Evolutionary conservation across 2,797 vertebrate genomes (phyloP).

Genomic region (Gymnothorax reevesii): DNA sequence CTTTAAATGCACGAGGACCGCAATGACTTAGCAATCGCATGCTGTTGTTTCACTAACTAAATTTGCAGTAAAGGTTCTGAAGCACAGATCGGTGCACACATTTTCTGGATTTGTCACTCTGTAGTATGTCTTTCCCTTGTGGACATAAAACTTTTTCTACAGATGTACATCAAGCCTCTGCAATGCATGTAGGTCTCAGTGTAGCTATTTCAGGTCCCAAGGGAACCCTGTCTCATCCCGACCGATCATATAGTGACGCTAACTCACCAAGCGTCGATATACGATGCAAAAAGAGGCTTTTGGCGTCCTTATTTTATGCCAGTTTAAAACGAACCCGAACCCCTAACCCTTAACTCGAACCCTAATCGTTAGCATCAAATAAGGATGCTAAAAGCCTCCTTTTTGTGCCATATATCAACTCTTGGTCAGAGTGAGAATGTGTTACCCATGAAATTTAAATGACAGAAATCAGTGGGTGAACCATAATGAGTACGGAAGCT

Average conservation of each 20-base stretch:
- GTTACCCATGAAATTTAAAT: background rate
- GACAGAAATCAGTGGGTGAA: background rate
- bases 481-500: background rate
- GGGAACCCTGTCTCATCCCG: no score
- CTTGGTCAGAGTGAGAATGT: no score
- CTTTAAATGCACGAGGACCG: slow-evolving; percentile 10
- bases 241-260: no score
- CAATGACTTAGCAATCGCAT: background rate
- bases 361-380: no score
- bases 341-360: no score
- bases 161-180: background rate
- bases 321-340: no score
- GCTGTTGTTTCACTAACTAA: background rate
- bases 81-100: background rate
- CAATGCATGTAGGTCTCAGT: background rate
- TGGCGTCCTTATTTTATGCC: no score
- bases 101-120: background rate
- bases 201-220: background rate
- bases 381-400: no score
- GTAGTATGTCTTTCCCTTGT: background rate
- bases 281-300: no score
- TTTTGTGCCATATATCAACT: no score
- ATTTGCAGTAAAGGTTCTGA: slow-evolving; percentile 1
- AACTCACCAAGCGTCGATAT: no score
- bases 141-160: background rate